These are phyloP conservation scores for Celastrina argiolus DNA, from an alignment of 2,888 invertebrate genomes.

Conservation along the genomic window DNA sequence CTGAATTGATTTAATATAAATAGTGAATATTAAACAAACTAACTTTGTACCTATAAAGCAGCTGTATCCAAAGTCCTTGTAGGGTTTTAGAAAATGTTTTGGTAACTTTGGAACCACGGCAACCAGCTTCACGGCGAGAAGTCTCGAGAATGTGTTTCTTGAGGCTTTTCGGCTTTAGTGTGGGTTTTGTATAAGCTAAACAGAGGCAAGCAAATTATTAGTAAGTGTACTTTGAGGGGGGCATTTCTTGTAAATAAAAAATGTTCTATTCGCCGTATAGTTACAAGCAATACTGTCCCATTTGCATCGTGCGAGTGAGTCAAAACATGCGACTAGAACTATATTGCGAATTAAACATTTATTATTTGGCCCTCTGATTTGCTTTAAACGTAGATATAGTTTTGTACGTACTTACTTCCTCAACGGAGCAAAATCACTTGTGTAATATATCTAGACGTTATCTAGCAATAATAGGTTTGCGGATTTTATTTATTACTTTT, in stretches of 20 bases:
- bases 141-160: background rate
- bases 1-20: background rate
- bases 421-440: conserved; percentile 29
- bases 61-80: conserved; percentile 25
- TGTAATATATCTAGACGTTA: background rate
- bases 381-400: background rate
- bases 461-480: conserved; percentile 10
- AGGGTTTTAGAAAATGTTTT: conserved; percentile 16
- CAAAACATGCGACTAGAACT: too few relatives aligned
- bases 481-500: conserved; percentile 22
- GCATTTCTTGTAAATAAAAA: too few relatives aligned
- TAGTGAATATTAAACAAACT: background rate
- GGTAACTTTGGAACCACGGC: background rate
- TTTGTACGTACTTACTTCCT: conserved; percentile 32
- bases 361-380: too few relatives aligned
- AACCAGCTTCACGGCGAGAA: too few relatives aligned
- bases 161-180: background rate
- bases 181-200: background rate
- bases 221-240: background rate
- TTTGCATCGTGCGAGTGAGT: too few relatives aligned
- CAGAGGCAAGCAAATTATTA: background rate
- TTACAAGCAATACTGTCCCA: too few relatives aligned
- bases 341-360: too few relatives aligned
- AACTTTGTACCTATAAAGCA: conserved; percentile 13
- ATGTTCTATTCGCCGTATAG: too few relatives aligned